Percentiles rank a stretch among this genome's conserved stretches.
Conservation (phyloP, 2,888 invertebrate species). For the Acleris cristana region DNA sequence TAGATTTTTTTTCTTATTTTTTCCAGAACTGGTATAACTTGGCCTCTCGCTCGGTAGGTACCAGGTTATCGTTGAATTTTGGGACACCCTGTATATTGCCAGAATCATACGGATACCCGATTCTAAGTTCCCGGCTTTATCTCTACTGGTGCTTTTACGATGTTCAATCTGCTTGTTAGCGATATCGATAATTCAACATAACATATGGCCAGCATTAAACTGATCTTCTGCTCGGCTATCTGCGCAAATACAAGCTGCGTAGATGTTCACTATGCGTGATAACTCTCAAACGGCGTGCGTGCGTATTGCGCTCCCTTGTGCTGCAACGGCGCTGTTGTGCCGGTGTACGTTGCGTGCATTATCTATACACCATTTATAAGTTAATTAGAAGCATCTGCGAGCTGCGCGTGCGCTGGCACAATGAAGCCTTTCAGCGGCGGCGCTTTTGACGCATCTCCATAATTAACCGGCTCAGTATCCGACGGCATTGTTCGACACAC, state of each 20-base stretch:
- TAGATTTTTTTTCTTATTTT: too few species aligned
- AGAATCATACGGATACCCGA: too few species aligned
- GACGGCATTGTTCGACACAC: conserved; percentile 50
- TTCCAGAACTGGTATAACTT: too few species aligned
- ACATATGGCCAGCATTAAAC: conserved; percentile 23
- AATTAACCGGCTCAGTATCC: conserved; percentile 58
- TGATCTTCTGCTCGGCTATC: conserved; percentile 25
- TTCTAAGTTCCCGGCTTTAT: too few species aligned
- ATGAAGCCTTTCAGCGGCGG: conserved; percentile 71
- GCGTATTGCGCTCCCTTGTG: conserved; percentile 11
- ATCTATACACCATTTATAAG: conserved; percentile 61
- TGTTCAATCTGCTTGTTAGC: too few species aligned
- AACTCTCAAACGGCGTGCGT: background rate
- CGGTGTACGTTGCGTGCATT: conserved; percentile 48
- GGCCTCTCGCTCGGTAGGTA: too few species aligned
- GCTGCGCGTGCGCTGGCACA: conserved; percentile 65
- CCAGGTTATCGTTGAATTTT: too few species aligned
- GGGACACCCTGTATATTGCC: too few species aligned
- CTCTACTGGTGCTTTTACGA: too few species aligned
- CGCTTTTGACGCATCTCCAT: conserved; percentile 62
- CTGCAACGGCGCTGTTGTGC: conserved; percentile 51
- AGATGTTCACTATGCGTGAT: conserved; percentile 2
- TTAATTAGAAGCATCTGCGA: conserved; percentile 70
- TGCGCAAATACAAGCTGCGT: conserved; percentile 14
- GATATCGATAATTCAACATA: background rate